Percentiles rank a stretch among this genome's conserved stretches.
These are phyloP conservation scores for Nymphalis urticae DNA, from an alignment of 2,888 invertebrate species.

Conservation along the genomic window DNA sequence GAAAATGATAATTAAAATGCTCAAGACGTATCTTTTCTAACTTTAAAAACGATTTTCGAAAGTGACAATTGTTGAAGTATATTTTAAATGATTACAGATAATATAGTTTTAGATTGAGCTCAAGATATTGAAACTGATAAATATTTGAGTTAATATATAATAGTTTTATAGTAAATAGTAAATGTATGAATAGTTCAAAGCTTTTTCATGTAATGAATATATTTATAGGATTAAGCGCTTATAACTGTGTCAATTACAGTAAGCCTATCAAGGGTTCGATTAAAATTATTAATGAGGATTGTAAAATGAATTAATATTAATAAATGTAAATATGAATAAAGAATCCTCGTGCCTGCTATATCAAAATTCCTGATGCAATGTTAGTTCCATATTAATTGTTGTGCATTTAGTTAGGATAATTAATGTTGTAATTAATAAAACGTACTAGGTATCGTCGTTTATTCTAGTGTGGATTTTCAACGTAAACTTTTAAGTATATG, in stretches of 20 bases:
- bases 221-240: constrained; percentile 19
- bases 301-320: background rate
- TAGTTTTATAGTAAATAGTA: background rate
- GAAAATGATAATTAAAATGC: background rate
- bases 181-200: constrained; percentile 1
- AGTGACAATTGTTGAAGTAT: background rate
- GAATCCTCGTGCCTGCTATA: background rate
- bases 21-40: background rate
- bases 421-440: constrained; percentile 11
- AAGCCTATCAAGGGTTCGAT: constrained; percentile 16
- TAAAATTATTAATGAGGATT: background rate
- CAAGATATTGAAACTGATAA: background rate
- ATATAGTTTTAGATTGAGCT: constrained; percentile 1
- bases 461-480: background rate
- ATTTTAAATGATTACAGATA: background rate
- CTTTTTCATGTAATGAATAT: constrained; percentile 6
- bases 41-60: background rate
- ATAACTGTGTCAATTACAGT: constrained; percentile 30
- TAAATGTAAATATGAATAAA: background rate
- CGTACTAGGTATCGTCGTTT: constrained; percentile 2
- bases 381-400: constrained; percentile 9
- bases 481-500: background rate
- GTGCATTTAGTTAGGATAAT: constrained; percentile 11
- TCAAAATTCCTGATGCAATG: constrained; percentile 6
- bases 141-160: background rate